These are phyloP conservation scores for Vanessa tameamea DNA, from an alignment of 1,140 invertebrate genomes.

Conservation along the genomic window DNA sequence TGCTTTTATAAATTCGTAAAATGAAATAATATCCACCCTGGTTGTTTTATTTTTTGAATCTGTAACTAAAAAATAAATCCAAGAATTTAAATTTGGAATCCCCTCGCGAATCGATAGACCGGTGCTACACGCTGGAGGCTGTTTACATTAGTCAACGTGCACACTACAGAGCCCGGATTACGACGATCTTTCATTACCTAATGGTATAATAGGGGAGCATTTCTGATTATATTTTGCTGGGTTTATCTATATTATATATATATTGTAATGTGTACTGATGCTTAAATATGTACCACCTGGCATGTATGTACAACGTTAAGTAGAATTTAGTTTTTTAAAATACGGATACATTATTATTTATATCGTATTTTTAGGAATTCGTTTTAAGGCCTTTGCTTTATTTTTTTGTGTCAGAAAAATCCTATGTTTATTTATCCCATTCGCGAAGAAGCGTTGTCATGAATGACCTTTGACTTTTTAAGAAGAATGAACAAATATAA, in stretches of 20 bases:
- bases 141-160: slow-evolving; percentile 47
- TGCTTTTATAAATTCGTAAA: no score
- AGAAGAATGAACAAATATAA: no score
- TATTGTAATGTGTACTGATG: not conserved
- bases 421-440: no score
- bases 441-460: no score
- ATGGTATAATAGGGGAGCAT: slow-evolving; percentile 45
- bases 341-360: no score
- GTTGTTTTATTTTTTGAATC: not conserved
- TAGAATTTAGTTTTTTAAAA: no score
- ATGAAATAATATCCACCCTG: not conserved
- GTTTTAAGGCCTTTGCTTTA: no score
- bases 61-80: slow-evolving; percentile 42
- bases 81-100: slow-evolving; percentile 44
- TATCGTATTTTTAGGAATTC: no score
- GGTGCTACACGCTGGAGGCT: slow-evolving; percentile 47
- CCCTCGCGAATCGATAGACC: slow-evolving; percentile 43
- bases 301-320: no score
- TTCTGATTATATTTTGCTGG: slow-evolving; percentile 30
- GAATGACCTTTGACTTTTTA: no score
- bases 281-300: slow-evolving; percentile 8
- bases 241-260: slow-evolving; percentile 13
- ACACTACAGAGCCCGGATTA: slow-evolving; percentile 53
- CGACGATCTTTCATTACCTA: slow-evolving; percentile 65
- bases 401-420: no score